Conservation (phyloP, 2,888 invertebrate genomes). For the Nowickia ferox region DNA sequence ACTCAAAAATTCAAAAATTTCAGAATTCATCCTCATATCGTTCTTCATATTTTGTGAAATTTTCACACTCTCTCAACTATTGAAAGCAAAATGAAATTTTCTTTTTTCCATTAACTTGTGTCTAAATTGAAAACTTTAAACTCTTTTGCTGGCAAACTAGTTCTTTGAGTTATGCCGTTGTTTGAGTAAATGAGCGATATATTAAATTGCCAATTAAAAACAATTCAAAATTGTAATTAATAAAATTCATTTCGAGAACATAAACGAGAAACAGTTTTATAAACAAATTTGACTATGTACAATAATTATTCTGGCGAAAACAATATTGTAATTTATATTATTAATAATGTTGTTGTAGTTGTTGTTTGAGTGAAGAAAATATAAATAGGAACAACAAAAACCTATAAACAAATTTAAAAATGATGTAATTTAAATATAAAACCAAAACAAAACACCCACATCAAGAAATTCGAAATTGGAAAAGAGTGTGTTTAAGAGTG, state of each 20-base stretch:
- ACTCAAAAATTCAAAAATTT: too few species aligned
- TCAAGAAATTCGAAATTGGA: constrained; percentile 12
- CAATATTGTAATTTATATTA: constrained; percentile 63
- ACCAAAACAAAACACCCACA: constrained; percentile 66
- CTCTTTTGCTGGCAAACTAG: too few species aligned
- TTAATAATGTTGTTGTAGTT: background rate
- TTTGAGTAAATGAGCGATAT: too few species aligned
- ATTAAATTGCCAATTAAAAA: constrained; percentile 23
- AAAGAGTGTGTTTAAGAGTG: background rate
- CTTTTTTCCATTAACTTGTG: too few species aligned
- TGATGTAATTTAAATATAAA: constrained; percentile 63
- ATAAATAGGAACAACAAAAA: constrained; percentile 27
- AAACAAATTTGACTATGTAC: constrained; percentile 29
- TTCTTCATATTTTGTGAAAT: too few species aligned
- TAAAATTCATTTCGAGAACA: constrained; percentile 9
- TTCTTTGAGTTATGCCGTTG: too few species aligned
- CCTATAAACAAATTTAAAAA: constrained; percentile 61
- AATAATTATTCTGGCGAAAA: constrained; percentile 47
- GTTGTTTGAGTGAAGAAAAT: background rate
- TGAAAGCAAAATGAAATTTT: too few species aligned
- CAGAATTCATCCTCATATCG: too few species aligned
- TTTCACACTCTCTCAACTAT: too few species aligned
- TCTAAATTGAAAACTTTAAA: too few species aligned
- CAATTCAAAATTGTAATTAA: constrained; percentile 41
- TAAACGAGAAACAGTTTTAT: constrained; percentile 48